phyloP scores from a whole-genome alignment of 2,113 vertebrate species.

The Cebus imitator region DNA sequence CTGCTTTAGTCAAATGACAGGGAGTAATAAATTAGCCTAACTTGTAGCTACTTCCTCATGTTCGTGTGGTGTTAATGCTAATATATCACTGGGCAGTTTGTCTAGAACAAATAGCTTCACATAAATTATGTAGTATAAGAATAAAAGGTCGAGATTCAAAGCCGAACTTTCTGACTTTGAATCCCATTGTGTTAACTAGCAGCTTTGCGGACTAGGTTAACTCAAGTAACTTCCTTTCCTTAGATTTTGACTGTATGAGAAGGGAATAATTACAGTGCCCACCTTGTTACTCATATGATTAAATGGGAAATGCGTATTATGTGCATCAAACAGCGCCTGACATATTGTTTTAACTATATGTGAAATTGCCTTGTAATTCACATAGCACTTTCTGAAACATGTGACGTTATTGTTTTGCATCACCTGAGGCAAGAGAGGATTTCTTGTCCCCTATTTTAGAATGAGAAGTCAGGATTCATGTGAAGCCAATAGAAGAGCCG shows the following conservation, averaged over 20 bases:
- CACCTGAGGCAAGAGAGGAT: not conserved
- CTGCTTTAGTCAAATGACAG: not conserved
- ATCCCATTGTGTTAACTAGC: not conserved
- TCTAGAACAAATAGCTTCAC: not conserved
- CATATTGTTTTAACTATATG: not conserved
- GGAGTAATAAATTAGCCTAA: not conserved
- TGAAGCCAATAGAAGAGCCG: not conserved
- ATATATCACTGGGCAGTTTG: not conserved
- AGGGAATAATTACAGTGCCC: not conserved
- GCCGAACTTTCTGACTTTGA: not conserved
- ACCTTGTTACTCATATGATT: not conserved
- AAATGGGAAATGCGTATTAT: not conserved
- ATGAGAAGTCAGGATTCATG: not conserved
- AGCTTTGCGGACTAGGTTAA: not conserved
- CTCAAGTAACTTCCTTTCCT: not conserved
- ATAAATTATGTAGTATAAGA: fast-evolving
- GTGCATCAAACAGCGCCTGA: not conserved
- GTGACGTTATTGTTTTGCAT: not conserved
- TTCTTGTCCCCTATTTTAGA: not conserved
- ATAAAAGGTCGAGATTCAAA: not conserved
- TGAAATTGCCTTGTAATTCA: not conserved
- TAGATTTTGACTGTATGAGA: not conserved
- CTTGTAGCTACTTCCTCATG: not conserved
- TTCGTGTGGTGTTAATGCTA: not conserved
- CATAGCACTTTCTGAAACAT: not conserved